Evolutionary conservation across 2,888 invertebrate species (phyloP).

Genomic region (Tenodera sinensis): DNA sequence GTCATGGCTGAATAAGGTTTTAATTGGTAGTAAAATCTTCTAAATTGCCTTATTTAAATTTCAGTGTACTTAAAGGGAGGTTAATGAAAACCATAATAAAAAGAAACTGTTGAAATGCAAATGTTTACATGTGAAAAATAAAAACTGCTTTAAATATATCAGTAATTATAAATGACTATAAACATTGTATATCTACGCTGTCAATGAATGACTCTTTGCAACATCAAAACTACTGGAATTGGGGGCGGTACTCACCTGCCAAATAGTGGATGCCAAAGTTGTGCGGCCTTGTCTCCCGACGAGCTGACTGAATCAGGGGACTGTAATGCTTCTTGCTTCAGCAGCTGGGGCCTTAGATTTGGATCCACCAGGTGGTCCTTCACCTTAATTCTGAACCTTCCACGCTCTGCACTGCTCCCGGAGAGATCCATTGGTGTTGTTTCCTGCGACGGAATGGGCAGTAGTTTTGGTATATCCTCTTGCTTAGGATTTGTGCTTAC

Average conservation of each 20-base stretch:
- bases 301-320: conserved; percentile 57
- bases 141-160: too few species aligned
- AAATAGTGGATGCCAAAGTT: conserved; percentile 79
- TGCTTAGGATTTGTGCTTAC: background rate
- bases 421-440: conserved; percentile 46
- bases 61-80: too few species aligned
- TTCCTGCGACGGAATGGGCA: background rate
- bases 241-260: conserved; percentile 65
- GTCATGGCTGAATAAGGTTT: too few species aligned
- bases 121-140: too few species aligned
- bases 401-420: conserved; percentile 34
- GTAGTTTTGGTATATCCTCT: background rate
- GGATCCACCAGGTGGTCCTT: conserved; percentile 49
- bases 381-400: conserved; percentile 43
- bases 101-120: too few species aligned
- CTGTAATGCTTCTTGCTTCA: conserved; percentile 48
- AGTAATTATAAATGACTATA: too few species aligned
- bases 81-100: too few species aligned
- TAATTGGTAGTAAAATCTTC: too few species aligned
- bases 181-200: too few species aligned
- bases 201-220: background rate
- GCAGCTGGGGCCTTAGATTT: conserved; percentile 40
- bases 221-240: background rate
- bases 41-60: too few species aligned
- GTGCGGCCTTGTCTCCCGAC: conserved; percentile 46